Base-by-base conservation (phyloP, 2,888 invertebrate species). In the Volucella inflata region DNA sequence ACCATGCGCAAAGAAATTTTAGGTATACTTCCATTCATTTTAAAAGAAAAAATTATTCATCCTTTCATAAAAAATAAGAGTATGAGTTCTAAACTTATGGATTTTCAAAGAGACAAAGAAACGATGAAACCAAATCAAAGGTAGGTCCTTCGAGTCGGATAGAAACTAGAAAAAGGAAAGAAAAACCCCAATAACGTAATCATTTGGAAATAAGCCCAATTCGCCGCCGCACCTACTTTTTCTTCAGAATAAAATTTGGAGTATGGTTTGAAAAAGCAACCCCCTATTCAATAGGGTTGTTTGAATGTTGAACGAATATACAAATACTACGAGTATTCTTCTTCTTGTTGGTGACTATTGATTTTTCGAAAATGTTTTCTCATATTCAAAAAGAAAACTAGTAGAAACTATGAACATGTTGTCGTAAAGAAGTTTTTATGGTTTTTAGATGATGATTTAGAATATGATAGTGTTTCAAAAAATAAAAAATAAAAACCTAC, bases 1-100 rank as follows among this genome's bases (percentile, higher is more conserved):
- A 81, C 50, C 85, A 85, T 85, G 85, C 85, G 85, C 85, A 85
- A 72, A 81, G 71, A 70, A 71, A 42, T 12, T 79, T 80, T 48
- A 30, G 51, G 64, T 71, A 80, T 65, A 75, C 74, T 64, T 64
- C 17, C 30, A 40, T 30, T 42, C 10, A 10, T 9, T 12, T 9
- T n/a, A 12, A 16, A 65, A 72, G 64, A 74, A 59, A 38, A 42
- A 67, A 44, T 14, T 1, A 74, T 50, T 71, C 40, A 11, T 8
- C 16, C 40, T 14, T 12, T 36, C 10, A 59, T 2, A 12, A n/a
- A 42, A 51, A 67, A n/a, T n/a, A n/a, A 46, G 17, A 60, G 42
- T 48, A 50, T 2, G 21, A 4, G 21, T 1, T 21, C 30, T 6
- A 60, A 60, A 40, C 10, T 59, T 50, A 44, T 46, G 12, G 53